Evolutionary conservation across 2,888 invertebrate species (phyloP), one percentile per base, ranked within the genome.

Genomic region (Clivina fossor): DNA sequence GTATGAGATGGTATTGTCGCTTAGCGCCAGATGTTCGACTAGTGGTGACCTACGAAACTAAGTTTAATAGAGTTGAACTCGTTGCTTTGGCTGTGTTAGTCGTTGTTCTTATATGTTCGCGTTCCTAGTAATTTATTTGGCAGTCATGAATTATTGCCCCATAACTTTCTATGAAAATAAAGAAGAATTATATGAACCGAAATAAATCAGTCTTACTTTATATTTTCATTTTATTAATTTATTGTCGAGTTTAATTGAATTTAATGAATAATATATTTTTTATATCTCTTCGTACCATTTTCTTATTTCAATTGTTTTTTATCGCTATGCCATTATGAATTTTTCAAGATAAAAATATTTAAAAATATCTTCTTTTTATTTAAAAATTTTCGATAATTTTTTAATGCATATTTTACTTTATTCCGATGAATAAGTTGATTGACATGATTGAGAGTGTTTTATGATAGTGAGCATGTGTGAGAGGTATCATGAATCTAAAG

Each of bases 151-250:
- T 73, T 73, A 74, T 73, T 70, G 71, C 68, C 73, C n/a, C 72
- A 74, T 74, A 74, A 74, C 72, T 73, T 72, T 71, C 72, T 72
- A 74, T 73, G 74, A 73, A 74, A 74, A 74, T 74, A 74, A 74
- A 74, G 73, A 73, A 74, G 74, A 74, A 74, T 74, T 74, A 74
- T 74, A 71, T 67, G 70, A 70, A 72, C 53, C 72, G 71, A 71
- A 72, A 72, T 74, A 74, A 74, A 74, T 74, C 74, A 73, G 69
- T 67, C 68, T 66, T 68, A 67, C 66, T 70, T 69, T 70, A 71
- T 72, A 72, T 73, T 73, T 70, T 65, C 68, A 61, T 62, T 63
- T 61, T 63, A 62, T 64, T 66, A 69, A 72, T 72, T 72, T 73
- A 69, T 69, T 67, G 67, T 68, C 65, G 64, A 59, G 59, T 60